A percentile compares a stretch with the other conserved stretches of the same genome.
These are phyloP conservation scores for Xylocopa sonorina DNA, from an alignment of 1,140 invertebrate species.

Conservation along the genomic window DNA sequence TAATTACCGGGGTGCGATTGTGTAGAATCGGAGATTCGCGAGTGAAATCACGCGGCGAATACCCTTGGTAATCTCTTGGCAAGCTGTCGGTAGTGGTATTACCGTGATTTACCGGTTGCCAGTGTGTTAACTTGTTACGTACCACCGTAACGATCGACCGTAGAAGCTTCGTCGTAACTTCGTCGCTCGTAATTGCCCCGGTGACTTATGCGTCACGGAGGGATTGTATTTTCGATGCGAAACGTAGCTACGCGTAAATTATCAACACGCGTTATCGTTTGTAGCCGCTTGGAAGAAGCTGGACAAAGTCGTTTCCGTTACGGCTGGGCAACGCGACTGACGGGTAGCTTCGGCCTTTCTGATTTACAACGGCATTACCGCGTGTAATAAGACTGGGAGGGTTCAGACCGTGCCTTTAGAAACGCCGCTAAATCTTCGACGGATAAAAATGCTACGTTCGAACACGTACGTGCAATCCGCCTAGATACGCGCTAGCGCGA, in stretches of 20 bases:
- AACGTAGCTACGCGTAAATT: not conserved
- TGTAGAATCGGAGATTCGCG: not conserved
- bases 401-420: too few species aligned
- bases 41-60: not conserved
- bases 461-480: not conserved
- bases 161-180: not conserved
- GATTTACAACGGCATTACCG: not conserved
- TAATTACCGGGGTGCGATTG: not conserved
- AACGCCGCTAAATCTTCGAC: too few species aligned
- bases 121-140: slow-evolving; percentile 9
- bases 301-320: not conserved
- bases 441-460: not conserved
- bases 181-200: not conserved
- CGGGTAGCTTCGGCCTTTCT: not conserved
- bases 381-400: too few species aligned
- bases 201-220: not conserved
- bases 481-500: not conserved
- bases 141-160: not conserved
- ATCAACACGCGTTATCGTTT: not conserved
- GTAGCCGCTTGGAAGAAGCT: not conserved
- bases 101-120: not conserved
- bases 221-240: not conserved
- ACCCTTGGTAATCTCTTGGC: not conserved
- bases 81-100: not conserved
- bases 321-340: too few species aligned